These are phyloP conservation scores for Spinus pinus DNA, from an alignment of 2,797 vertebrate species.

Conservation along the genomic window DNA sequence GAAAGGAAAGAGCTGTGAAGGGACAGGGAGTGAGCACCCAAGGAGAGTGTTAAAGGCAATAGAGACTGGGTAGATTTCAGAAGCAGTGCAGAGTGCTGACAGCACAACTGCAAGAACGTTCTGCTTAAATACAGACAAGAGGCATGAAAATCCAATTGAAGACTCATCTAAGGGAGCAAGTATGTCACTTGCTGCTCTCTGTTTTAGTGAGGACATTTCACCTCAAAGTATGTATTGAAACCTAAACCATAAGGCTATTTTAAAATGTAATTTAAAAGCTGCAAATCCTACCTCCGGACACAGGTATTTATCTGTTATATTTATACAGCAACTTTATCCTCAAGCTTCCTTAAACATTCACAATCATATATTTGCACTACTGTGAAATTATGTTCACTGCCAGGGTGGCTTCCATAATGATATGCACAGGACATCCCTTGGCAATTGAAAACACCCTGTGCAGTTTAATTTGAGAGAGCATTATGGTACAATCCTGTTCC, in stretches of 20 bases:
- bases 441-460: not conserved
- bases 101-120: not conserved
- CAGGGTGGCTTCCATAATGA: not conserved
- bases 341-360: not conserved
- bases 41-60: not conserved
- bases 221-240: not conserved
- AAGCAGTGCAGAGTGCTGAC: not conserved
- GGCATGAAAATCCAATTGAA: not conserved
- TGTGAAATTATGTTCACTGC: not conserved
- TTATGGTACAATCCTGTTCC: not conserved
- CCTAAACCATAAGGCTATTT: not conserved
- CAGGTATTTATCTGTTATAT: slow-evolving; percentile 4
- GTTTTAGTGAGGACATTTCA: not conserved
- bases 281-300: not conserved
- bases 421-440: not conserved
- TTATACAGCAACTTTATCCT: slow-evolving; percentile 9
- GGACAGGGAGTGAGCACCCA: not conserved
- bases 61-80: not conserved
- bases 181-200: not conserved
- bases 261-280: slow-evolving; percentile 2
- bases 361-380: not conserved
- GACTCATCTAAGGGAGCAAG: not conserved
- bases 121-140: not conserved
- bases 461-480: not conserved
- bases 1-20: not conserved